These are phyloP conservation scores for Actias luna DNA, from an alignment of 2,888 invertebrate genomes.

Conservation along the genomic window DNA sequence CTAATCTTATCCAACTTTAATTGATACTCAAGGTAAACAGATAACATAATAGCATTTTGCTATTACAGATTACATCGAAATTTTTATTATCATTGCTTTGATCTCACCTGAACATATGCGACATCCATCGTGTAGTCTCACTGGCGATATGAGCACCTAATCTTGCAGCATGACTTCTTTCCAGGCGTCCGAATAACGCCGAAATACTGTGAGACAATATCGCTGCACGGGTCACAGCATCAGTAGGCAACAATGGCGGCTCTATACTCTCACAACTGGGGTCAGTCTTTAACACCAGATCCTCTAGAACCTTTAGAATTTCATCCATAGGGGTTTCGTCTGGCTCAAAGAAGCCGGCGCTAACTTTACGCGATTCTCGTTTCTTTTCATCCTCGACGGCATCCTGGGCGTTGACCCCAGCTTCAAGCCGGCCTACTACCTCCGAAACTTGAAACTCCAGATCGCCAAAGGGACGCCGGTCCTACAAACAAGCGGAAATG, in stretches of 20 bases:
- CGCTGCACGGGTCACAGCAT: slow-evolving; percentile 81
- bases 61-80: slow-evolving; percentile 26
- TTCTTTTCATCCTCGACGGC: slow-evolving; percentile 64
- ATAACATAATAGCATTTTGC: slow-evolving; percentile 32
- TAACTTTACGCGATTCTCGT: slow-evolving; percentile 71
- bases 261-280: slow-evolving; percentile 84
- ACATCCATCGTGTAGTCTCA: slow-evolving; percentile 94
- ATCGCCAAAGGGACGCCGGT: slow-evolving; percentile 84
- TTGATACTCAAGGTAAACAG: slow-evolving; percentile 49
- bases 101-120: slow-evolving; percentile 90
- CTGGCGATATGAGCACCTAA: slow-evolving; percentile 91
- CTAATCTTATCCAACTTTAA: slow-evolving; percentile 52
- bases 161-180: slow-evolving; percentile 88
- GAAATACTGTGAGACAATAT: slow-evolving; percentile 94
- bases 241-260: slow-evolving; percentile 83
- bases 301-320: slow-evolving; percentile 82
- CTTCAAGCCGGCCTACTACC: slow-evolving; percentile 86
- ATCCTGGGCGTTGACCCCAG: slow-evolving; percentile 79
- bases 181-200: slow-evolving; percentile 92
- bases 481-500: slow-evolving; percentile 60
- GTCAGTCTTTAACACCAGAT: slow-evolving; percentile 82
- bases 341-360: slow-evolving; percentile 77
- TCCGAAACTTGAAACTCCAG: slow-evolving; percentile 88
- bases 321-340: slow-evolving; percentile 83
- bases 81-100: slow-evolving; percentile 21